phyloP scores from a whole-genome alignment of 1,140 invertebrate species.

The Drosophila auraria region DNA sequence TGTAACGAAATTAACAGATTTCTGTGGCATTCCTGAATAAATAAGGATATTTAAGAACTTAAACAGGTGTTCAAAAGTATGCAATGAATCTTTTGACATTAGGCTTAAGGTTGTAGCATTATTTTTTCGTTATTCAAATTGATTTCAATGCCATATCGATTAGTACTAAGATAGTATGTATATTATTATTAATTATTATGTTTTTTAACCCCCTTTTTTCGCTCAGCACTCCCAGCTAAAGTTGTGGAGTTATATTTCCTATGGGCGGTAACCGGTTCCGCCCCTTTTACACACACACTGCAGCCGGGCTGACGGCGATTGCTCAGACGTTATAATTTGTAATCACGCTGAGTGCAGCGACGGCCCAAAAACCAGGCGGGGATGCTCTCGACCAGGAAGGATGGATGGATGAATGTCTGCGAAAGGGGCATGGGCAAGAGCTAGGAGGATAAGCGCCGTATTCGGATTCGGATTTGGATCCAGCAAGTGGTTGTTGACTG shows the following conservation, averaged over 20 bases:
- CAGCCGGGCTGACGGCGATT: conserved; percentile 53
- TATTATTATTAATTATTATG: too few relatives aligned
- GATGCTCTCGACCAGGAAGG: conserved; percentile 40
- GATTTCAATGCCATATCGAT: too few relatives aligned
- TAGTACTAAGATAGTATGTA: too few relatives aligned
- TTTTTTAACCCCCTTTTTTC: background rate
- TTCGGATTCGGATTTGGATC: conserved; percentile 23
- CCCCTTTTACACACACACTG: conserved; percentile 56
- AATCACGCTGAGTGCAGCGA: conserved; percentile 79
- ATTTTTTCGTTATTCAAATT: too few relatives aligned
- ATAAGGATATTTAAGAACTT: too few relatives aligned
- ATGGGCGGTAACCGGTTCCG: conserved; percentile 70
- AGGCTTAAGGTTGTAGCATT: too few relatives aligned
- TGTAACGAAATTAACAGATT: too few relatives aligned
- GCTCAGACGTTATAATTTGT: conserved; percentile 83
- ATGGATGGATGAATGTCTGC: background rate
- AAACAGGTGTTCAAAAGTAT: too few relatives aligned
- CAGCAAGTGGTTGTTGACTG: conserved; percentile 81
- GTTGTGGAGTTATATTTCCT: conserved; percentile 80
- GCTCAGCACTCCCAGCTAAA: conserved; percentile 28
- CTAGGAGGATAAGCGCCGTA: conserved; percentile 5
- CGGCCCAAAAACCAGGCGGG: conserved; percentile 32
- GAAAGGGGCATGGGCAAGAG: conserved; percentile 7
- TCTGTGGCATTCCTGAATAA: too few relatives aligned
- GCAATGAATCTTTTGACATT: too few relatives aligned